Base-by-base conservation (phyloP, 1,140 invertebrate genomes). In the Ylistrum balloti region DNA sequence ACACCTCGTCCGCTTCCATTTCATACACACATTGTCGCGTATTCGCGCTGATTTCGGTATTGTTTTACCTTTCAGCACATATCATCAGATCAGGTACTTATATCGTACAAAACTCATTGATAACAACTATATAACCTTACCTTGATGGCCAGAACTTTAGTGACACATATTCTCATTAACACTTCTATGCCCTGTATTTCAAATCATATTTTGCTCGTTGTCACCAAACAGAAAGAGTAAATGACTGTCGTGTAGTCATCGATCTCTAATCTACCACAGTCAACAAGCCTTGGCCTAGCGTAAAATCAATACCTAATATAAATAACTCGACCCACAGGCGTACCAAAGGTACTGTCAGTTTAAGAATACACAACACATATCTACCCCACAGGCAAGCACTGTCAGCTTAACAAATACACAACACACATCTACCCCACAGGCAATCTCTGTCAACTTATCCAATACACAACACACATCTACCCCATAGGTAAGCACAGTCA, bases 201-300 rank as follows among this genome's bases (percentile, higher is more conserved):
- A 74, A 22, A 74, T 74, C n/a, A n/a, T 74, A 74, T 74, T n/a
- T 74, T n/a, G 56, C 15, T 74, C 56, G 56, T 74, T 74, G 56
- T 74, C 56, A 74, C 56, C 56, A 28, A 74, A 74, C 56, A 74
- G 5, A 3, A 9, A n/a, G n/a, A n/a, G n/a, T n/a, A 74, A 28
- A 74, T 5, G 17, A 17, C 56, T 28, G 56, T 74, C 56, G 22
- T 3, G 45, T 56, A 56, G 45, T 56, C 17, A 74, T 74, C 28
- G 56, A 74, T 74, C 22, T 3, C 22, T 74, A 74, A 74, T 28
- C 56, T 74, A 74, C 56, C n/a, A 74, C 1, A 74, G 56, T 74
- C 56, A 74, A 74, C n/a, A 74, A n/a, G 28, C 56, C 56, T 74
- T n/a, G n/a, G 56, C 56, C 56, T n/a, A 74, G 22, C 22, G 56